Base-by-base conservation (phyloP, 2,888 invertebrate genomes). In the Auanema sp. region DNA sequence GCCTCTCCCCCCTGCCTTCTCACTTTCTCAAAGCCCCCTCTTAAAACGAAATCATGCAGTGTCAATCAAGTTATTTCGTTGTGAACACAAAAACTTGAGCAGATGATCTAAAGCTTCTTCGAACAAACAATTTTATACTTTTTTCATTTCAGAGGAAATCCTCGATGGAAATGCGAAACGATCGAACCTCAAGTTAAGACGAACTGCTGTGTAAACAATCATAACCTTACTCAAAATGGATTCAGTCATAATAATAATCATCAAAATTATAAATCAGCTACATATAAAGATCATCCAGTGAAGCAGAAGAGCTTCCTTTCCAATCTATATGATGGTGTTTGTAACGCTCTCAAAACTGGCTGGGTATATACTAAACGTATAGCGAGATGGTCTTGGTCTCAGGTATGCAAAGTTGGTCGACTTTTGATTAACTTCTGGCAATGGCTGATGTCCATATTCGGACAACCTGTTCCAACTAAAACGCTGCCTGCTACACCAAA, bases 131-230 rank as follows among this genome's bases (percentile, higher is more conserved):
- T 24, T 23, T 25, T 50, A 50, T 50, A 23, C 23, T 50, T 50
- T 50, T 33, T 33, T 33, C 33, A 18, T 64, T 73, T 44, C 64
- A 73, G 73, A 58, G 73, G 73, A 40, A 69, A 71, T 51, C 66
- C 65, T 33, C 71, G 71, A 63, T 73, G 73, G 73, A 73, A 73
- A 55, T 73, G 73, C 54, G 71, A 68, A 44, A 68, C 61, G n/a
- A 24, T 57, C 16, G 40, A 51, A 40, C 58, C 42, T n/a, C 23
- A 58, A 41, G 25, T 51, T 18, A 16, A 61, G 40, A 66, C 64
- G 44, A 63, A 59, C 51, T 73, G 73, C 50, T 73, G 73, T 57
- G 69, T 71, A 8, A 63, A 71, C 41, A 62, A 64, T 44, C 33
- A 49, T 0, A 49, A 44, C n/a, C 58, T 59, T 58, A 52, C 55